Evolutionary conservation across 2,888 invertebrate species (phyloP).

Genomic region (Drosophila siamana): DNA sequence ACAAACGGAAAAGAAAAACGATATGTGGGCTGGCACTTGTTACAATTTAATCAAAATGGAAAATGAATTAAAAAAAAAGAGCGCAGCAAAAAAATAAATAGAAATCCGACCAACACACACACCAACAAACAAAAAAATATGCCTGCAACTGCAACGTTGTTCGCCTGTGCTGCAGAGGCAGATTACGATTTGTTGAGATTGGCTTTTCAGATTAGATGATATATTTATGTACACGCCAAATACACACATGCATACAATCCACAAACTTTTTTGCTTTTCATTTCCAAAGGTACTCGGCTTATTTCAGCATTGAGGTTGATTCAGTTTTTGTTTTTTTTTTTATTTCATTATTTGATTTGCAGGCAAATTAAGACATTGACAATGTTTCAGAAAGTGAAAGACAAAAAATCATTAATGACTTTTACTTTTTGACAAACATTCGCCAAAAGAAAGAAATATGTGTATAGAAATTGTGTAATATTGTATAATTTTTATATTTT

Average conservation of each 20-base stretch:
- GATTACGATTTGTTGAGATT: slow-evolving; percentile 72
- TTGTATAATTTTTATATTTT: slow-evolving; percentile 10
- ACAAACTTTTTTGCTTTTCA: too few species aligned
- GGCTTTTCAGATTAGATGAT: slow-evolving; percentile 47
- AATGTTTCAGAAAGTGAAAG: slow-evolving; percentile 42
- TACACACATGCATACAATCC: too few species aligned
- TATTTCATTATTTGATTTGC: too few species aligned
- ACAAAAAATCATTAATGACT: slow-evolving; percentile 33
- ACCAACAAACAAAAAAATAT: too few species aligned
- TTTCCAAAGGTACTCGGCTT: slow-evolving; percentile 13
- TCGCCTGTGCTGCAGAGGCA: slow-evolving; percentile 43
- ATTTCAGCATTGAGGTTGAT: background rate
- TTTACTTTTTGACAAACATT: slow-evolving; percentile 27
- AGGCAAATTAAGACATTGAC: slow-evolving; percentile 24
- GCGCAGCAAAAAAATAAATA: slow-evolving; percentile 1
- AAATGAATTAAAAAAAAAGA: slow-evolving; percentile 31
- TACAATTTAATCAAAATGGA: slow-evolving; percentile 79
- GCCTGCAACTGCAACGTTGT: too few species aligned
- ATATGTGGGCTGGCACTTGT: slow-evolving; percentile 79
- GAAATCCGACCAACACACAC: background rate
- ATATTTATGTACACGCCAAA: slow-evolving; percentile 21
- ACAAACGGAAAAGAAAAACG: slow-evolving; percentile 54
- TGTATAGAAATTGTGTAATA: background rate
- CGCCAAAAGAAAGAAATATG: slow-evolving; percentile 1
- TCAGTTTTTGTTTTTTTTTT: background rate